Evolutionary conservation across 1,140 invertebrate species (phyloP).

Genomic region (Grapholita molesta): DNA sequence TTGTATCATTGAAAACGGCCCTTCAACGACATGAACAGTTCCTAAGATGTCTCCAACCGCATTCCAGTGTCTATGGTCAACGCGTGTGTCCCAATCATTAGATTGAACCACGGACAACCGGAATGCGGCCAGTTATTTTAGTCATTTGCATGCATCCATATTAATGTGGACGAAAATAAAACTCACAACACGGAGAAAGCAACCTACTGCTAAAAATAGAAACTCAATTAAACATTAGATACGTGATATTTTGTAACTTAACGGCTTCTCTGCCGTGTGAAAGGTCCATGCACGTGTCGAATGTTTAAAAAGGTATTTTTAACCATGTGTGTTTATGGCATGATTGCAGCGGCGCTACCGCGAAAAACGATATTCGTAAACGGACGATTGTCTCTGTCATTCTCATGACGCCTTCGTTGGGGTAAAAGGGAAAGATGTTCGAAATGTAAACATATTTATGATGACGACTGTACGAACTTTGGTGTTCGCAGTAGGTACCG

Average conservation of each 20-base stretch:
- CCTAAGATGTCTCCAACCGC: neutral
- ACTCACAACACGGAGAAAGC: neutral
- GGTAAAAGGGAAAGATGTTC: no score
- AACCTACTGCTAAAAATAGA: neutral
- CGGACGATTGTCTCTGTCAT: no score
- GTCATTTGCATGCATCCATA: slow-evolving; percentile 8
- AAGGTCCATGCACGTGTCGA: neutral
- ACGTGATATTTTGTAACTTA: neutral
- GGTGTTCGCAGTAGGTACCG: no score
- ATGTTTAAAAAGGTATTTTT: neutral
- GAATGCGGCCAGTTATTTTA: slow-evolving; percentile 13
- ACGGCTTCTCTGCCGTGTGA: neutral
- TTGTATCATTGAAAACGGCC: neutral
- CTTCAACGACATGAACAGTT: neutral
- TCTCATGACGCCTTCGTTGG: no score
- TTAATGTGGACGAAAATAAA: neutral
- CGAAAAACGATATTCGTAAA: no score
- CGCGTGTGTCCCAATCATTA: neutral
- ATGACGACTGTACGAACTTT: no score
- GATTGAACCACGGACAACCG: neutral
- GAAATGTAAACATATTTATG: no score
- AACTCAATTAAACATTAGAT: slow-evolving; percentile 10
- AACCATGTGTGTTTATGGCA: neutral
- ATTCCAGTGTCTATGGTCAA: neutral
- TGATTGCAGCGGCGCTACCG: no score